Conservation (phyloP, 2,113 vertebrate species). For the Dendropsophus ebraccatus region DNA sequence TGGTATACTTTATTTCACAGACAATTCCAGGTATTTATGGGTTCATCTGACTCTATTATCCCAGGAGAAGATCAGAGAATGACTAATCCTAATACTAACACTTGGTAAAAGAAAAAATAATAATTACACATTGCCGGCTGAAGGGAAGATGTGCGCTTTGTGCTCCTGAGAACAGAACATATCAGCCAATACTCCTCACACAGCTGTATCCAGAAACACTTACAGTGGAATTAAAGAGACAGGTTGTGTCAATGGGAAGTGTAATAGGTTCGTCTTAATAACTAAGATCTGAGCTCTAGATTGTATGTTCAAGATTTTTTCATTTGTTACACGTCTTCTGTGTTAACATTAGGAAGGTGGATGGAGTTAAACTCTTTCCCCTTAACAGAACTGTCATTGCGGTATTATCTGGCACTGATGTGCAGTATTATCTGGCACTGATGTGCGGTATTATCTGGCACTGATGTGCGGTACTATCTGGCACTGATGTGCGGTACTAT, state of each 20-base stretch:
- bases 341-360: too few species aligned
- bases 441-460: too few species aligned
- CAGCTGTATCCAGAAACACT: conserved; percentile 26
- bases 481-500: too few species aligned
- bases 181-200: background rate
- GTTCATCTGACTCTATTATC: conserved; percentile 4
- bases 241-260: background rate
- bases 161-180: conserved; percentile 36
- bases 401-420: too few species aligned
- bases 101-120: conserved; percentile 6
- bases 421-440: too few species aligned
- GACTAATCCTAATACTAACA: conserved; percentile 16
- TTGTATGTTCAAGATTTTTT: too few species aligned
- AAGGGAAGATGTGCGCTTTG: conserved; percentile 20
- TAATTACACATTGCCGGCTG: conserved; percentile 32
- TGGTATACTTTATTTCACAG: background rate
- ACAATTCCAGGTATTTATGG: background rate
- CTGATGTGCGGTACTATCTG: too few species aligned
- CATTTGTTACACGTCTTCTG: too few species aligned
- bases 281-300: background rate
- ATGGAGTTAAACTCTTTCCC: too few species aligned
- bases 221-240: background rate
- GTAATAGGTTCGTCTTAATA: background rate
- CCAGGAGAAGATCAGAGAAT: background rate
- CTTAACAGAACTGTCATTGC: too few species aligned